These are phyloP conservation scores for Aldrovandia affinis DNA, from an alignment of 2,797 vertebrate species.

Conservation along the genomic window DNA sequence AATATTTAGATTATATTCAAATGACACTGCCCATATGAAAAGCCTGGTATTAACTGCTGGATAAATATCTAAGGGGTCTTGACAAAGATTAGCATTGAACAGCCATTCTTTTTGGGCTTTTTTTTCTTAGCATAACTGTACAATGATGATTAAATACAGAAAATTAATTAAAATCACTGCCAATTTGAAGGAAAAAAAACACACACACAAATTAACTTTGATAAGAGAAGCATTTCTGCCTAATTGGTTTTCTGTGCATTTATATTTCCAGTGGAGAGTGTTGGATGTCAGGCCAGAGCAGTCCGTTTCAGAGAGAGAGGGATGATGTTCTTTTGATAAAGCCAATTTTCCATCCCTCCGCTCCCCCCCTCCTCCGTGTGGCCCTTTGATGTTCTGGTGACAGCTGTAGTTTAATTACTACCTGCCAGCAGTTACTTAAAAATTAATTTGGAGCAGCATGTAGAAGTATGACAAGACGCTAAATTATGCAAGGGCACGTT, in stretches of 20 bases:
- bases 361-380: not conserved
- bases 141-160: not conserved
- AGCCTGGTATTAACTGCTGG: too few species aligned
- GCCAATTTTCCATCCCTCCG: not conserved
- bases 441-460: conserved; percentile 43
- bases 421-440: conserved; percentile 51
- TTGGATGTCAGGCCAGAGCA: not conserved
- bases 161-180: conserved; percentile 3
- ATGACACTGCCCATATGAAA: too few species aligned
- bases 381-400: conserved; percentile 47
- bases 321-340: conserved; percentile 26
- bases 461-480: conserved; percentile 44
- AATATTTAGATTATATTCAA: too few species aligned
- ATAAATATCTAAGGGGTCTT: not conserved
- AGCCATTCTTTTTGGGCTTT: not conserved
- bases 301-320: not conserved
- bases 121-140: not conserved
- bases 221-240: not conserved
- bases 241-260: conserved; percentile 16
- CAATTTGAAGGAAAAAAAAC: not conserved
- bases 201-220: not conserved
- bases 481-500: conserved; percentile 40
- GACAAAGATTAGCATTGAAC: not conserved
- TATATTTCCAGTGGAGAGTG: not conserved
- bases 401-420: conserved; percentile 52